These are phyloP conservation scores for Agrilus biguttatus DNA, from an alignment of 2,888 invertebrate genomes.

Conservation along the genomic window DNA sequence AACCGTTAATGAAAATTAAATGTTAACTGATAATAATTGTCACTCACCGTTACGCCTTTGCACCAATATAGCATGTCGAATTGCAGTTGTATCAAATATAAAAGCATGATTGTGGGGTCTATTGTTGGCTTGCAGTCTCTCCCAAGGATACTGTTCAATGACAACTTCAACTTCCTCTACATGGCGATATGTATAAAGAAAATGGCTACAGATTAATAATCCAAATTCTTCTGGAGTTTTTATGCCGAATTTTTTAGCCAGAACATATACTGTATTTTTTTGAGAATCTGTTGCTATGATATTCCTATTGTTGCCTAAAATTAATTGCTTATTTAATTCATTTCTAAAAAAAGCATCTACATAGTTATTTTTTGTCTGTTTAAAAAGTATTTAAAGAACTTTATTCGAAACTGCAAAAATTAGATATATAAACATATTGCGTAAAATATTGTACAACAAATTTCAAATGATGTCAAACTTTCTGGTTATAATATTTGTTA, in stretches of 20 bases:
- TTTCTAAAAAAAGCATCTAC: too few species aligned
- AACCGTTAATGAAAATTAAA: background rate
- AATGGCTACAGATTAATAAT: conserved; percentile 57
- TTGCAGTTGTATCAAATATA: conserved; percentile 50
- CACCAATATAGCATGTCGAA: conserved; percentile 53
- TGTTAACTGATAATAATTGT: background rate
- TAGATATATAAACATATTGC: too few species aligned
- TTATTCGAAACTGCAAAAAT: too few species aligned
- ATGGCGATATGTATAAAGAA: conserved; percentile 60
- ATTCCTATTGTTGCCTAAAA: conserved; percentile 49
- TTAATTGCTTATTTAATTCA: too few species aligned
- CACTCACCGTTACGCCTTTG: conserved; percentile 47
- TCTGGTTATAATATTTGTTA: too few species aligned
- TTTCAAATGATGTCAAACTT: too few species aligned
- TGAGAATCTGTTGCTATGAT: conserved; percentile 73
- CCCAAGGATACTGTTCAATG: conserved; percentile 66
- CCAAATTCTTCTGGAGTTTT: conserved; percentile 66
- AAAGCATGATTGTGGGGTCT: conserved; percentile 63
- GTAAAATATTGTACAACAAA: too few species aligned
- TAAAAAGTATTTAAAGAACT: too few species aligned
- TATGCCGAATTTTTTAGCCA: conserved; percentile 66
- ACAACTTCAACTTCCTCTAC: conserved; percentile 53
- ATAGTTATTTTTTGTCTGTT: too few species aligned
- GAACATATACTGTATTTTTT: conserved; percentile 66
- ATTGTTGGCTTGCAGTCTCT: conserved; percentile 42